Evolutionary conservation across 2,888 invertebrate species (phyloP).

Genomic region (Yponomeuta plumbellus): DNA sequence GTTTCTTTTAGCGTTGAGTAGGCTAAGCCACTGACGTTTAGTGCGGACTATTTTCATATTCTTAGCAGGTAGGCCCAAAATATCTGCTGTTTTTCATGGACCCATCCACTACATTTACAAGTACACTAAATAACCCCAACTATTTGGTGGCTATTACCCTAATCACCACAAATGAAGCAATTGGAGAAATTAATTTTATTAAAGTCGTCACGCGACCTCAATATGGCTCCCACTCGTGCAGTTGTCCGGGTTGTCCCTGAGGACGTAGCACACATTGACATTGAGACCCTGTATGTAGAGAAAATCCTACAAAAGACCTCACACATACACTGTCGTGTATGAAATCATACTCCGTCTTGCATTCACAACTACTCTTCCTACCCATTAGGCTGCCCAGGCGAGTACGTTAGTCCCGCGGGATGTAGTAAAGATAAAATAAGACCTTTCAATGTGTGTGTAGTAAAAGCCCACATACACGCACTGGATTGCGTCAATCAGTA

Average conservation of each 20-base stretch:
- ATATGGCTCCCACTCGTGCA: slow-evolving; percentile 35
- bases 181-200: slow-evolving; percentile 18
- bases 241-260: slow-evolving; percentile 30
- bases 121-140: not conserved
- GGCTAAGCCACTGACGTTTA: no score
- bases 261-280: slow-evolving; percentile 39
- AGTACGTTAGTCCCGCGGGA: slow-evolving; percentile 70
- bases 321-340: not conserved
- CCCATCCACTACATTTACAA: not conserved
- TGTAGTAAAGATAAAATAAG: slow-evolving; percentile 68
- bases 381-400: slow-evolving; percentile 29
- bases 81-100: not conserved
- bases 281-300: slow-evolving; percentile 13
- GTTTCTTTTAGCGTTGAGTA: no score
- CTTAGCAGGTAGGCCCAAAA: no score
- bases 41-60: no score
- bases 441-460: slow-evolving; percentile 51
- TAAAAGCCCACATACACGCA: slow-evolving; percentile 33
- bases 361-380: slow-evolving; percentile 59
- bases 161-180: slow-evolving; percentile 1
- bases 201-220: slow-evolving; percentile 33
- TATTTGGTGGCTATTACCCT: not conserved
- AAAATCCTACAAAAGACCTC: not conserved
- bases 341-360: slow-evolving; percentile 31
- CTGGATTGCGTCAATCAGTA: slow-evolving; percentile 66